phyloP scores from a whole-genome alignment of 2,113 vertebrate genomes.

The Odocoileus virginianus region DNA sequence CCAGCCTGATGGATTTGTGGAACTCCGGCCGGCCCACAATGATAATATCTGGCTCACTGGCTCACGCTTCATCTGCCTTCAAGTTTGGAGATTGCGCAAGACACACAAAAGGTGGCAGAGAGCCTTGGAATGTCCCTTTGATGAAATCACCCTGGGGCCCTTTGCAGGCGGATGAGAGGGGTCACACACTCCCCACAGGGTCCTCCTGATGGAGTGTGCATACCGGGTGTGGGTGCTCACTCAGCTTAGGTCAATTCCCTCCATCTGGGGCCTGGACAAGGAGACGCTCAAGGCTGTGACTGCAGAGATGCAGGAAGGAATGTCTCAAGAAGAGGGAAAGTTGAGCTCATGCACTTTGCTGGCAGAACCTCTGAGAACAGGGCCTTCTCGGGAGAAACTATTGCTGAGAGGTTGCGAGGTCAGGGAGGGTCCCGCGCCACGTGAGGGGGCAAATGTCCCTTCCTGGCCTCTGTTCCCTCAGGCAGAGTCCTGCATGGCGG shows the following conservation, averaged over 20 bases:
- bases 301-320: constrained; percentile 71
- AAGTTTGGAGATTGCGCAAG: constrained; percentile 75
- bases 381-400: constrained; percentile 42
- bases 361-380: constrained; percentile 72
- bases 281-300: constrained; percentile 64
- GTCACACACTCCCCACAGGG: constrained; percentile 62
- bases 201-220: constrained; percentile 67
- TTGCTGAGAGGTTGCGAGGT: background rate
- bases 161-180: constrained; percentile 25
- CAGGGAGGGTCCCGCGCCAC: background rate
- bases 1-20: constrained; percentile 55
- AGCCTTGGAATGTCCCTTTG: constrained; percentile 77
- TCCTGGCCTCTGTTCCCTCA: background rate
- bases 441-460: background rate
- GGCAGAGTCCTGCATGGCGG: background rate
- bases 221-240: background rate
- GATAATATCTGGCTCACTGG: constrained; percentile 74
- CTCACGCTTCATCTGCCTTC: constrained; percentile 71
- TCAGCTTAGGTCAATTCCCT: constrained; percentile 54
- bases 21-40: constrained; percentile 45
- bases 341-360: constrained; percentile 67
- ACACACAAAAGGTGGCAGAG: constrained; percentile 72
- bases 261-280: constrained; percentile 63
- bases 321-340: constrained; percentile 75
- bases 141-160: constrained; percentile 71